Percentiles rank a stretch among this genome's conserved stretches.
phyloP scores from a whole-genome alignment of 1,140 invertebrate species.

The Chelonus insularis region DNA sequence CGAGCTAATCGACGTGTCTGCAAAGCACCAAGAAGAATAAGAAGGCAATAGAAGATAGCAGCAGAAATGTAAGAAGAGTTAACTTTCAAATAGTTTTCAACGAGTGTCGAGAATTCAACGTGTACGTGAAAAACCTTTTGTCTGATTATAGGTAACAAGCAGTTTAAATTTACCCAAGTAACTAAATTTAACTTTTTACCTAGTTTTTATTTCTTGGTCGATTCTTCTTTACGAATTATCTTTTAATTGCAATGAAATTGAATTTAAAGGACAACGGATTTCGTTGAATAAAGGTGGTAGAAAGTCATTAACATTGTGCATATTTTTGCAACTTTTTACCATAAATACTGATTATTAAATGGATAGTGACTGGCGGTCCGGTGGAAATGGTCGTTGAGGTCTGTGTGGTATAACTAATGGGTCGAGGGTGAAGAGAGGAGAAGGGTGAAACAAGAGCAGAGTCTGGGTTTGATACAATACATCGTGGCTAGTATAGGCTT shows the following conservation, averaged over 20 bases:
- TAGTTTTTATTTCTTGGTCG: no score
- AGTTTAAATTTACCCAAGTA: neutral
- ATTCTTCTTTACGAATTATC: no score
- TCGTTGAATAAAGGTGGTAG: constrained; percentile 2
- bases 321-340: constrained; percentile 49
- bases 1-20: constrained; percentile 28
- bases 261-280: neutral
- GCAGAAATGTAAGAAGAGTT: neutral
- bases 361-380: constrained; percentile 31
- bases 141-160: neutral
- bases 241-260: neutral
- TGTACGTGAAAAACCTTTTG: neutral
- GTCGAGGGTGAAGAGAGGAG: constrained; percentile 19
- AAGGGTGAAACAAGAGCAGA: constrained; percentile 31
- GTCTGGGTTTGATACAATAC: constrained; percentile 53
- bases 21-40: neutral
- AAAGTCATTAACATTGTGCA: neutral
- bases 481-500: constrained; percentile 53
- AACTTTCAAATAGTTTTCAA: neutral
- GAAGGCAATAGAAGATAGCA: neutral
- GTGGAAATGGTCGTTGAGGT: constrained; percentile 27
- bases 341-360: constrained; percentile 58
- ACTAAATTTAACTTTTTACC: no score
- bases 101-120: neutral
- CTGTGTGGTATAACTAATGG: constrained; percentile 15